Base-by-base conservation (phyloP, 2,113 vertebrate genomes). In the Plecotus auritus region DNA sequence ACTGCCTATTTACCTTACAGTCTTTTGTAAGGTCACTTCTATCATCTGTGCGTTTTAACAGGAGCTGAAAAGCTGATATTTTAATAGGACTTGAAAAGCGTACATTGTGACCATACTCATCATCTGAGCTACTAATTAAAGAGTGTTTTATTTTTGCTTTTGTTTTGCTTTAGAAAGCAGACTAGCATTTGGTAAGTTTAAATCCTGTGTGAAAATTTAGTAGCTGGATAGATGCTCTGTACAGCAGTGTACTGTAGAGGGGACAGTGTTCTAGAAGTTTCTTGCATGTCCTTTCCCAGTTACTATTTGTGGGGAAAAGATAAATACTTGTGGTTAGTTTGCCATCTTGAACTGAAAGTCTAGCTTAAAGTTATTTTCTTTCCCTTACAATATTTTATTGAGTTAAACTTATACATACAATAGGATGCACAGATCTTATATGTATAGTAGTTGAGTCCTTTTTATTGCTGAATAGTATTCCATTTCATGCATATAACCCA, bases 141-240 rank as follows among this genome's bases (percentile, higher is more conserved):
- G 17, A 82, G 45, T 74, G 14, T 61, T 92, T 82, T 61, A 5
- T 30, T 23, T 23, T 59, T 59, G 20, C 56, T 49, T 93, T 66
- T 73, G 6, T 73, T 95, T 93, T 73, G 90, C 26, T 81, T 90
- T 94, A 83, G 88, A 91, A 94, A 88, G 11, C 69, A 95, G 37
- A 45, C 5, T 9, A 80, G 5, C 42, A 54, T 85, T 80, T 72
- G 64, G 12, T 84, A 90, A 72, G 17, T 80, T 85, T 78, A 92
- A 61, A 92, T 54, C 42, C 51, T 78, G 64, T 84, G 22, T 77
- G 49, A 92, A 61, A 92, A 76, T 88, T 37, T 14, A 82, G 10
- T 87, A 82, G 12, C 59, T 77, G 23, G 1, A 59, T 72, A 47
- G 47, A 59, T 51, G 37, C 35, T 85, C 28, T 96, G 4, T 59